Percentiles rank a stretch among this genome's conserved stretches.
Conservation (phyloP, 2,888 invertebrate genomes). For the Melipona bicolor region DNA sequence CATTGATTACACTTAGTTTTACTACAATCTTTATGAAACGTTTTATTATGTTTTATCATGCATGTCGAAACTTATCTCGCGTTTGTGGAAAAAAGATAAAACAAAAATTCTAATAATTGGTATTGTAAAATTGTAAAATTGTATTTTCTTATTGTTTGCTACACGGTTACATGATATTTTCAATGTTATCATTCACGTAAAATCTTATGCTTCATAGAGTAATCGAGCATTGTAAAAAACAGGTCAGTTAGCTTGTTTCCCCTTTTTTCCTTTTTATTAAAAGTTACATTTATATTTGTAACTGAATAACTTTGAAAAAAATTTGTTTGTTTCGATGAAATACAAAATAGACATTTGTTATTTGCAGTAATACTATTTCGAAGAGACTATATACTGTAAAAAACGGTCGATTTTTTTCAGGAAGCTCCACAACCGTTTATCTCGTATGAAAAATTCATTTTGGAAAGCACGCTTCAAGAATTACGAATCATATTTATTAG, state of each 20-base stretch:
- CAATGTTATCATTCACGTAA: neutral
- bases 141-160: neutral
- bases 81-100: neutral
- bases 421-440: neutral
- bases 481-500: constrained; percentile 15
- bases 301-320: too few species aligned
- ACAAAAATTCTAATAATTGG: neutral
- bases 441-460: neutral
- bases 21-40: neutral
- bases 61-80: neutral
- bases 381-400: neutral
- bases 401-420: neutral
- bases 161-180: neutral
- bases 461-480: neutral
- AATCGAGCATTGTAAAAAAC: neutral
- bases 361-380: neutral
- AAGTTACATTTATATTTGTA: neutral
- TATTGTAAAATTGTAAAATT: neutral
- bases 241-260: neutral
- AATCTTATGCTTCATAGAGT: neutral
- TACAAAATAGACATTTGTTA: neutral
- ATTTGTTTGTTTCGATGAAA: neutral
- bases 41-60: neutral
- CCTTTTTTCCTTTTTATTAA: neutral
- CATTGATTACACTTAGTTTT: neutral